phyloP scores from a whole-genome alignment of 2,113 vertebrate genomes.

The Sinocyclocheilus maitianheensis region DNA sequence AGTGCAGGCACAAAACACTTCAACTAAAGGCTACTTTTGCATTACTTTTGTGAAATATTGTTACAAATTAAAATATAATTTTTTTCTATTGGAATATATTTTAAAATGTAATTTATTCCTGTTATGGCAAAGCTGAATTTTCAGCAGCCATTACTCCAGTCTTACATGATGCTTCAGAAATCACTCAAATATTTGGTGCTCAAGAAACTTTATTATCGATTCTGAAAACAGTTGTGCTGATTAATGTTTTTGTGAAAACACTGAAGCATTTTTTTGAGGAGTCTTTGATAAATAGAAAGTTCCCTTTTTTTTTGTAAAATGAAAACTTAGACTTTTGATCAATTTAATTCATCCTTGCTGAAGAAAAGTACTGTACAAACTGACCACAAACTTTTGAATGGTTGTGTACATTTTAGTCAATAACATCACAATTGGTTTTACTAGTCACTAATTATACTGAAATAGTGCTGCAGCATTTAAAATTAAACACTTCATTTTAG shows the following conservation, averaged over 20 bases:
- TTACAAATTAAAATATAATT: not conserved
- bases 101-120: not conserved
- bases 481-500: too few relatives aligned
- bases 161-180: not conserved
- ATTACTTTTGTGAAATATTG: not conserved
- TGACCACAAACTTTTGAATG: not conserved
- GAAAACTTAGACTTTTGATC: not conserved
- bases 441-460: too few relatives aligned
- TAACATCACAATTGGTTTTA: not conserved
- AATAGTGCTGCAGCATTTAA: too few relatives aligned
- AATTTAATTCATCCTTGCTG: not conserved
- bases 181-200: not conserved
- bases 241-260: not conserved
- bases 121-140: not conserved
- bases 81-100: not conserved
- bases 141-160: not conserved
- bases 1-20: conserved; percentile 34
- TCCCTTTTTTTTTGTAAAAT: not conserved
- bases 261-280: not conserved
- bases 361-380: not conserved
- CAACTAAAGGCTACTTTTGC: not conserved
- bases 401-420: not conserved
- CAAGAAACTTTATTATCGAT: not conserved
- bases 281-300: not conserved
- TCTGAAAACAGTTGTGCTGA: not conserved